Evolutionary conservation across 1,140 invertebrate genomes (phyloP).

Genomic region (Chironomus tepperi): DNA sequence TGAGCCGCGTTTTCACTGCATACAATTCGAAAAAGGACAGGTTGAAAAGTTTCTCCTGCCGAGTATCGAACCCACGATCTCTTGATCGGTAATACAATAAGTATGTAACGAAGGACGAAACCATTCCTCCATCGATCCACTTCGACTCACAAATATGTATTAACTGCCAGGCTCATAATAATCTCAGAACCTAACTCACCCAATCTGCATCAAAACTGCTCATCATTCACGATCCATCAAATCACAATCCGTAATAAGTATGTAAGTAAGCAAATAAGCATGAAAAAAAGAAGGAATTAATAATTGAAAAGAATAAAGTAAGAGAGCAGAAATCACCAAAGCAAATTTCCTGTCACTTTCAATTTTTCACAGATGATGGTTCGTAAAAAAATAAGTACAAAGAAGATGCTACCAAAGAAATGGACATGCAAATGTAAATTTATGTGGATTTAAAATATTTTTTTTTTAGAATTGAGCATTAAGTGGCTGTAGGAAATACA

Average conservation of each 20-base stretch:
- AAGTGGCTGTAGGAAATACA: not conserved
- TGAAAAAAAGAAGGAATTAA: not conserved
- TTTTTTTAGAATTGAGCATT: not conserved
- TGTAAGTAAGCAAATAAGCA: not conserved
- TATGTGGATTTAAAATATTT: not conserved
- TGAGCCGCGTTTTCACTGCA: no score
- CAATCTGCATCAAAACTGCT: no score
- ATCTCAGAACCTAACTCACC: no score
- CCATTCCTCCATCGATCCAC: no score
- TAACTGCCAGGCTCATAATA: no score
- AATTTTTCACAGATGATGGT: not conserved
- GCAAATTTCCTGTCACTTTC: conserved; percentile 20
- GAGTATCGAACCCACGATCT: no score
- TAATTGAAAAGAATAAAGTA: not conserved
- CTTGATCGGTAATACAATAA: no score
- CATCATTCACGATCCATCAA: no score
- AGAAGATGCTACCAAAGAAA: not conserved
- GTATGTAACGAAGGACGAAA: no score
- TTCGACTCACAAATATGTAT: no score
- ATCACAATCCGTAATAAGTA: not conserved
- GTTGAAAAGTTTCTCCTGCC: no score
- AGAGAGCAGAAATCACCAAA: not conserved
- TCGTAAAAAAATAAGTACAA: not conserved
- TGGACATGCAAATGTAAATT: not conserved
- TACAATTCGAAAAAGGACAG: no score